phyloP scores from a whole-genome alignment of 2,888 invertebrate genomes.

The Theretra japonica region DNA sequence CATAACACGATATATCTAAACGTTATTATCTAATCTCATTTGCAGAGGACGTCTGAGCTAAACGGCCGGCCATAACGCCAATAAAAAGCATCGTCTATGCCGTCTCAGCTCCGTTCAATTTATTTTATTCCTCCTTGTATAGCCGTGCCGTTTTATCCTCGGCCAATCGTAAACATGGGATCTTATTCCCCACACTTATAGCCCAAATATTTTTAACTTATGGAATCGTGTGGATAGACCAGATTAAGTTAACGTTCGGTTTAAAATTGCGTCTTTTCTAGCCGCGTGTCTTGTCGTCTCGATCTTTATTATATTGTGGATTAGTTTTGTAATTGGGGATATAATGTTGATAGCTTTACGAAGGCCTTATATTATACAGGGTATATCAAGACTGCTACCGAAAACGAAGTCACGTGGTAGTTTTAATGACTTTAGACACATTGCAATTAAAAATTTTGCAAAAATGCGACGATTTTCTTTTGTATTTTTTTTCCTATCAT shows the following conservation, averaged over 20 bases:
- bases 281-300: neutral
- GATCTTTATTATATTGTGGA: neutral
- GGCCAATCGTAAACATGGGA: constrained; percentile 60
- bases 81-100: constrained; percentile 33
- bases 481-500: too few species aligned
- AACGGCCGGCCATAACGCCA: constrained; percentile 47
- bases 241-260: neutral
- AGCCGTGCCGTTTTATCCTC: constrained; percentile 45
- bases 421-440: too few species aligned
- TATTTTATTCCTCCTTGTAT: constrained; percentile 69
- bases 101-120: constrained; percentile 59
- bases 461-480: too few species aligned
- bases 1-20: constrained; percentile 38
- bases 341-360: too few species aligned
- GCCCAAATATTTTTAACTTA: constrained; percentile 14
- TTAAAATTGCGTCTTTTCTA: neutral
- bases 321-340: neutral
- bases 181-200: constrained; percentile 58
- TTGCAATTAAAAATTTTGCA: too few species aligned
- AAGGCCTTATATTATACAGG: too few species aligned
- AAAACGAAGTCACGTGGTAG: too few species aligned
- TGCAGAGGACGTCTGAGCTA: constrained; percentile 40
- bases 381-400: too few species aligned
- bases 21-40: constrained; percentile 38
- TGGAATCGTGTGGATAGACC: constrained; percentile 33